These are phyloP conservation scores for Digitonthophagus gazella DNA, from an alignment of 2,888 invertebrate species.

Conservation along the genomic window DNA sequence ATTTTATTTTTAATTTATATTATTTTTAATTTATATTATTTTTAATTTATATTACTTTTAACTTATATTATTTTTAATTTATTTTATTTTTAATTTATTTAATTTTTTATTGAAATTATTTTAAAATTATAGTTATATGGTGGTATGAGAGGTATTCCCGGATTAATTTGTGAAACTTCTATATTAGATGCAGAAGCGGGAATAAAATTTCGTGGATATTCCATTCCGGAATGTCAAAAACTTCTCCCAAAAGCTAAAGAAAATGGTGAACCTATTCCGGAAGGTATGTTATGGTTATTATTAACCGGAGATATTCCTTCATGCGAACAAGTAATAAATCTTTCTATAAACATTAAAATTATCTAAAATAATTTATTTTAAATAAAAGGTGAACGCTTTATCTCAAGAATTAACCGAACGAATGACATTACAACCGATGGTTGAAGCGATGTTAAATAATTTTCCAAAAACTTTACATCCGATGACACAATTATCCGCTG, in stretches of 20 bases:
- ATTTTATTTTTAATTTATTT: too few relatives aligned
- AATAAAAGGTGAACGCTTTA: constrained; percentile 60
- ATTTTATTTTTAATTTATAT: too few relatives aligned
- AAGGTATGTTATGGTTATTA: constrained; percentile 92
- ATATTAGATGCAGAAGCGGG: constrained; percentile 94
- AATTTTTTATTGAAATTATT: too few relatives aligned
- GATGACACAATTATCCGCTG: constrained; percentile 92
- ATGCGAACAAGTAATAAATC: constrained; percentile 66
- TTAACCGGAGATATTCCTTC: constrained; percentile 86
- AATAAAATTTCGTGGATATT: constrained; percentile 90
- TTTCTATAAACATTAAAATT: too few relatives aligned
- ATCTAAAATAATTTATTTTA: not conserved
- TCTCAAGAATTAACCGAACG: constrained; percentile 84
- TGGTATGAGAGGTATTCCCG: constrained; percentile 95
- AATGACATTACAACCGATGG: constrained; percentile 88
- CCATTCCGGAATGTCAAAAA: constrained; percentile 91
- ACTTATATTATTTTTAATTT: too few relatives aligned
- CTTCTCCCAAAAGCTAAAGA: constrained; percentile 77
- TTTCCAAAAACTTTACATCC: constrained; percentile 90
- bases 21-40: constrained; percentile 41
- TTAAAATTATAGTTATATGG: constrained; percentile 71
- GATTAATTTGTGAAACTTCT: constrained; percentile 92
- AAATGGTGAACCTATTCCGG: constrained; percentile 84
- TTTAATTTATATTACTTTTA: too few relatives aligned
- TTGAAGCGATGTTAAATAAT: constrained; percentile 90